These are phyloP conservation scores for Ctenicera cuprea DNA, from an alignment of 2,888 invertebrate species.

Conservation along the genomic window DNA sequence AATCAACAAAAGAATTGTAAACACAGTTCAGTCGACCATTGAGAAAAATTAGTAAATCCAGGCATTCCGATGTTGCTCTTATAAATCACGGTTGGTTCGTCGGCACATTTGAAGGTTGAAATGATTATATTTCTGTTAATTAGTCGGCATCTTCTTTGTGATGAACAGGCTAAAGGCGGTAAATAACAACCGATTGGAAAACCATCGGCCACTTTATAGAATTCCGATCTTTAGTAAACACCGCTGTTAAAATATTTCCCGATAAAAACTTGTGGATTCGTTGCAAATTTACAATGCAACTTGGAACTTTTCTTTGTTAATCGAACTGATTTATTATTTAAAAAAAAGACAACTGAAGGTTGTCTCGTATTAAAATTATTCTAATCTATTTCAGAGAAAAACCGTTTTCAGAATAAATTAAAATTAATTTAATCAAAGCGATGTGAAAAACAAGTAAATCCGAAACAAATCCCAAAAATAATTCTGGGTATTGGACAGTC, in stretches of 20 bases:
- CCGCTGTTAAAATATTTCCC: conserved; percentile 48
- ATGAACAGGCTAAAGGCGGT: conserved; percentile 39
- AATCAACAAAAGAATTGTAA: background rate
- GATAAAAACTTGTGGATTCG: conserved; percentile 38
- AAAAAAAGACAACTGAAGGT: too few relatives aligned
- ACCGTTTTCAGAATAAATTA: background rate
- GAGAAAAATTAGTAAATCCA: conserved; percentile 49
- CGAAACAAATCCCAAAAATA: conserved; percentile 49
- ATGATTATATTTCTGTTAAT: conserved; percentile 54
- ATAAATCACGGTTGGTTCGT: conserved; percentile 50
- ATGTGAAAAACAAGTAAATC: conserved; percentile 44
- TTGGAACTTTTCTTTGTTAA: conserved; percentile 1
- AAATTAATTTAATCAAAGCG: conserved; percentile 42
- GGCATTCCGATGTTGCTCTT: conserved; percentile 40
- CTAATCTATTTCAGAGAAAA: too few relatives aligned
- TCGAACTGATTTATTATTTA: background rate
- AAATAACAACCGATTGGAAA: conserved; percentile 48
- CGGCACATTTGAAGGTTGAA: conserved; percentile 54
- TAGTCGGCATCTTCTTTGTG: conserved; percentile 53
- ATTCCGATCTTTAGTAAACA: conserved; percentile 51
- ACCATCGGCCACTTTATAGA: conserved; percentile 48
- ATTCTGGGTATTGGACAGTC: conserved; percentile 49
- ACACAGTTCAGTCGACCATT: conserved; percentile 21
- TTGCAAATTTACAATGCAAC: conserved; percentile 28
- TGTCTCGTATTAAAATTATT: too few relatives aligned